A percentile compares a stretch with the other conserved stretches of the same genome.
phyloP scores from a whole-genome alignment of 1,140 invertebrate genomes.

The Papilio aristodemus region DNA sequence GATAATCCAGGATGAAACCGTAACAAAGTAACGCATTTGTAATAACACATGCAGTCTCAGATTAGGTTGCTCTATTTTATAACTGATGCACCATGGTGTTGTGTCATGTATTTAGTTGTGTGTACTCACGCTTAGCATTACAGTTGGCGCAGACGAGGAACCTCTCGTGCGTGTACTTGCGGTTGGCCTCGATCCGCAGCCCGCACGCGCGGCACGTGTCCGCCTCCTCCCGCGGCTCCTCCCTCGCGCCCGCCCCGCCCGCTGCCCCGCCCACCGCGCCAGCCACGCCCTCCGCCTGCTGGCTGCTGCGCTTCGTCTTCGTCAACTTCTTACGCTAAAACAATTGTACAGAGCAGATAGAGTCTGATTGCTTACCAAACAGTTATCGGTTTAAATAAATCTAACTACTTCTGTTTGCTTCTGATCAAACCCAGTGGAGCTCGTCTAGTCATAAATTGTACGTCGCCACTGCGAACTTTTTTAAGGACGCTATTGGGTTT shows the following conservation, averaged over 20 bases:
- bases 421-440: too few species aligned
- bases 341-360: background rate
- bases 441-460: too few species aligned
- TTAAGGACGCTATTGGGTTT: too few species aligned
- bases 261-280: constrained; percentile 24
- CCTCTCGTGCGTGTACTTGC: constrained; percentile 79
- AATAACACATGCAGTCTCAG: background rate
- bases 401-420: too few species aligned
- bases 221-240: constrained; percentile 44
- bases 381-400: too few species aligned
- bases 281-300: constrained; percentile 39
- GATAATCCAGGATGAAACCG: background rate
- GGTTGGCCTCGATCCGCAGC: constrained; percentile 80
- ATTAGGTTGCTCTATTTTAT: too few species aligned
- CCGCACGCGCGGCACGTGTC: constrained; percentile 79
- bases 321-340: constrained; percentile 66
- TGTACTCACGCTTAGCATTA: constrained; percentile 84
- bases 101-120: background rate
- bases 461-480: too few species aligned
- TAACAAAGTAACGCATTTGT: background rate
- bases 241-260: constrained; percentile 34
- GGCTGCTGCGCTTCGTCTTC: constrained; percentile 65
- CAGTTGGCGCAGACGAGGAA: constrained; percentile 88
- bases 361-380: too few species aligned
- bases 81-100: background rate